These are phyloP conservation scores for Chaetophractus vellerosus DNA, from an alignment of 2,797 vertebrate genomes.

Conservation along the genomic window DNA sequence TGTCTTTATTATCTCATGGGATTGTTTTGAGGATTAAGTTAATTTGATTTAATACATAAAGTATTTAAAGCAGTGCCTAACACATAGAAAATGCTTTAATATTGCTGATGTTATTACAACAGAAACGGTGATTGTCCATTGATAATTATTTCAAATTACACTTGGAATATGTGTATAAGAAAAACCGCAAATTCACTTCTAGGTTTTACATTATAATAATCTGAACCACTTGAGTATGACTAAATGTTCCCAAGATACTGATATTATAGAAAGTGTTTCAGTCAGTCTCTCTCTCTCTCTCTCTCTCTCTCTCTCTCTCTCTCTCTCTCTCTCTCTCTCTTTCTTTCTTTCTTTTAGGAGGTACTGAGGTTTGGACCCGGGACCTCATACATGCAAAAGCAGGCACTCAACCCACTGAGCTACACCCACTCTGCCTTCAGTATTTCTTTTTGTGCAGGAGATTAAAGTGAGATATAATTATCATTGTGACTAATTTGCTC, in stretches of 20 bases:
- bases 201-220: slow-evolving; percentile 39
- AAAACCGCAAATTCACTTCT: background rate
- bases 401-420: too few relatives aligned
- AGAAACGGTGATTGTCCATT: background rate
- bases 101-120: background rate
- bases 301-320: too few relatives aligned
- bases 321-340: too few relatives aligned
- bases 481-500: background rate
- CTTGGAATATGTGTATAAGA: slow-evolving; percentile 26
- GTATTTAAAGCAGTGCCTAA: background rate
- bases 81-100: background rate
- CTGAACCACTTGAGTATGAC: background rate
- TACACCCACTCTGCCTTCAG: background rate
- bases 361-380: too few relatives aligned
- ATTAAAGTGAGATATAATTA: slow-evolving; percentile 9
- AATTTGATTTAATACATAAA: background rate
- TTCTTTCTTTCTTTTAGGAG: too few relatives aligned
- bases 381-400: too few relatives aligned
- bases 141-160: slow-evolving; percentile 49
- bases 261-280: slow-evolving; percentile 32
- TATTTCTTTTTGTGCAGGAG: background rate
- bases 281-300: too few relatives aligned
- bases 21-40: slow-evolving; percentile 9
- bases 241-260: background rate
- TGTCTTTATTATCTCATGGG: background rate